phyloP scores from a whole-genome alignment of 2,888 invertebrate genomes.

The Dexiosoma caninum region DNA sequence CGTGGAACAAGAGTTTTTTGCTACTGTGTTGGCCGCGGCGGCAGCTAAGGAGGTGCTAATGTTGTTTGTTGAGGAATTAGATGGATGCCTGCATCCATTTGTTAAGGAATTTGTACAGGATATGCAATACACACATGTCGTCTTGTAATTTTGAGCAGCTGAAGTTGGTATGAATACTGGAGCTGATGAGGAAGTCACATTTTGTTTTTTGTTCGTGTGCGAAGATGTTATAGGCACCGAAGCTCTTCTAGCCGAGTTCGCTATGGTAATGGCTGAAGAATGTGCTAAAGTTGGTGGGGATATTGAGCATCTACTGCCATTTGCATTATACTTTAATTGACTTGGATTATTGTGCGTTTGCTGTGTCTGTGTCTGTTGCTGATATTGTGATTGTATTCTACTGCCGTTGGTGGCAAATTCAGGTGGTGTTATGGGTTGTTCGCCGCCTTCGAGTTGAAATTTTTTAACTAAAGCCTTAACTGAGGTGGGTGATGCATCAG shows the following conservation, averaged over 20 bases:
- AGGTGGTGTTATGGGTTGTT: slow-evolving; percentile 57
- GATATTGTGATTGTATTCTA: slow-evolving; percentile 27
- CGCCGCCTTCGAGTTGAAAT: slow-evolving; percentile 74
- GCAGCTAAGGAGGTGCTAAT: slow-evolving; percentile 53
- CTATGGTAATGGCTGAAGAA: slow-evolving; percentile 55
- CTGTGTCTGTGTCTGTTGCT: slow-evolving; percentile 14
- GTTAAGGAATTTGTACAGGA: slow-evolving; percentile 66
- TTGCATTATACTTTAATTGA: slow-evolving; percentile 43
- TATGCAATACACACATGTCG: slow-evolving; percentile 68
- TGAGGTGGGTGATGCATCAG: slow-evolving; percentile 79
- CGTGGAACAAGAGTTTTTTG: slow-evolving; percentile 66
- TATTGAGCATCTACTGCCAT: slow-evolving; percentile 45
- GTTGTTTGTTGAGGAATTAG: slow-evolving; percentile 58
- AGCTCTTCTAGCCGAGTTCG: slow-evolving; percentile 62
- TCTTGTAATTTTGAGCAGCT: slow-evolving; percentile 57
- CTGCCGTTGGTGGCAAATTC: slow-evolving; percentile 62
- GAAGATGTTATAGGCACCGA: slow-evolving; percentile 70
- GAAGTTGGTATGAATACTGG: slow-evolving; percentile 46
- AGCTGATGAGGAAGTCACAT: slow-evolving; percentile 27
- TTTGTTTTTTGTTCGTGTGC: slow-evolving; percentile 51
- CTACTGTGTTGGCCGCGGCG: slow-evolving; percentile 12
- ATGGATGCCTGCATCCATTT: slow-evolving; percentile 61
- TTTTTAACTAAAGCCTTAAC: slow-evolving; percentile 78
- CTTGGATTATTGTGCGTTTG: slow-evolving; percentile 44
- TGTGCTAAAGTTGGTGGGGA: slow-evolving; percentile 53